phyloP scores from a whole-genome alignment of 2,888 invertebrate genomes.

The Phrixothrix hirtus region DNA sequence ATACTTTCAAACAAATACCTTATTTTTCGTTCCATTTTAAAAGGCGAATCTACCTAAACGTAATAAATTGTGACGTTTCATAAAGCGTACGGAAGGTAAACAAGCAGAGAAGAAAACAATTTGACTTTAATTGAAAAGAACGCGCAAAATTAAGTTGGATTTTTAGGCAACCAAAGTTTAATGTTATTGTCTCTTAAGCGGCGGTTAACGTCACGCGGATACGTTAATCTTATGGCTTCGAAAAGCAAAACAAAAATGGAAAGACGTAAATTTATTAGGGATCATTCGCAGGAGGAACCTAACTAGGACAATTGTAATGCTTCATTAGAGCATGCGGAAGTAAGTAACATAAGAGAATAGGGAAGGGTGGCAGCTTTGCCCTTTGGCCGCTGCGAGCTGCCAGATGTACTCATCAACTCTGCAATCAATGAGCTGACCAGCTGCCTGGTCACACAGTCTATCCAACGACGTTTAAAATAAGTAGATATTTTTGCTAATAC shows the following conservation, averaged over 20 bases:
- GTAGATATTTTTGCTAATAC: too few relatives aligned
- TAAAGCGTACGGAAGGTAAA: too few relatives aligned
- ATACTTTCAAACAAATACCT: too few relatives aligned
- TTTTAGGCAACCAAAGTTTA: neutral
- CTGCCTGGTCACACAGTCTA: constrained; percentile 42
- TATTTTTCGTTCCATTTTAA: too few relatives aligned
- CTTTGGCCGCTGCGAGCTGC: constrained; percentile 49
- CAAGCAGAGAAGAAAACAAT: too few relatives aligned
- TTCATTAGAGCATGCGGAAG: constrained; percentile 40
- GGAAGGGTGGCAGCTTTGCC: constrained; percentile 41
- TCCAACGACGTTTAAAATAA: constrained; percentile 22
- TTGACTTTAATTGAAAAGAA: too few relatives aligned
- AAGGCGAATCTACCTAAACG: too few relatives aligned
- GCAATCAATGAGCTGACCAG: constrained; percentile 51
- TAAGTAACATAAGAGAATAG: constrained; percentile 39
- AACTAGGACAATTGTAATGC: constrained; percentile 39
- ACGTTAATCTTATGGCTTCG: neutral
- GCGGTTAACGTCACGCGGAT: neutral
- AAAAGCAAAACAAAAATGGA: neutral
- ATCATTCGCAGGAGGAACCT: constrained; percentile 16
- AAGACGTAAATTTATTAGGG: constrained; percentile 5
- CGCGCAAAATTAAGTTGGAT: too few relatives aligned
- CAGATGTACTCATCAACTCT: constrained; percentile 51
- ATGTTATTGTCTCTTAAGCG: neutral
- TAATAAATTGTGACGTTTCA: too few relatives aligned